Evolutionary conservation across 2,888 invertebrate species (phyloP).

Genomic region (Macrophya alboannulata): DNA sequence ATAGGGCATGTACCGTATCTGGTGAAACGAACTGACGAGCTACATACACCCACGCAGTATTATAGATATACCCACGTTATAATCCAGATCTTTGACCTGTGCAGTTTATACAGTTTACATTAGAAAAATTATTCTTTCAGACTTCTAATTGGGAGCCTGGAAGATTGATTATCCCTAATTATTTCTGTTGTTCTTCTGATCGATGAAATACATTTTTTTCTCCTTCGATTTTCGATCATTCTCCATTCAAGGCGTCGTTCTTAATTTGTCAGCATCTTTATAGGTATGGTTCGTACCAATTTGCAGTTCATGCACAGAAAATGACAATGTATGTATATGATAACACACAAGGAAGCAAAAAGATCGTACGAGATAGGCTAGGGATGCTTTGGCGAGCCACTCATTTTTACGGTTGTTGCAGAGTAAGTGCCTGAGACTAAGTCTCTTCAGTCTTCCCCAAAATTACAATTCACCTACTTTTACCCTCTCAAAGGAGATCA

Average conservation of each 20-base stretch:
- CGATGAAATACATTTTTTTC: no score
- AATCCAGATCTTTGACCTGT: conserved; percentile 4
- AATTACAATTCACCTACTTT: conserved; percentile 31
- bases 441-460: not conserved
- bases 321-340: not conserved
- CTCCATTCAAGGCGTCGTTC: not conserved
- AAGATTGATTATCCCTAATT: not conserved
- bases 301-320: not conserved
- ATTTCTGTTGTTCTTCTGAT: not conserved
- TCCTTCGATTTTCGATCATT: not conserved
- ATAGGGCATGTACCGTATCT: not conserved
- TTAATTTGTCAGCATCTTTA: not conserved
- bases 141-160: not conserved
- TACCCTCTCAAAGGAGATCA: not conserved
- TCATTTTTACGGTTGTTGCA: conserved; percentile 35
- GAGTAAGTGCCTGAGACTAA: conserved; percentile 11
- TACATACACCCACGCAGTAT: conserved; percentile 8
- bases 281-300: not conserved
- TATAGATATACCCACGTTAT: not conserved
- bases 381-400: not conserved
- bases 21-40: conserved; percentile 18
- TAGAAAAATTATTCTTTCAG: not conserved
- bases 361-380: not conserved
- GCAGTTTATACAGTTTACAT: not conserved
- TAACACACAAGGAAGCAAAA: not conserved